A percentile compares a stretch with the other conserved stretches of the same genome.
Evolutionary conservation across 2,888 invertebrate species (phyloP).

Genomic region (Clusia tigrina): DNA sequence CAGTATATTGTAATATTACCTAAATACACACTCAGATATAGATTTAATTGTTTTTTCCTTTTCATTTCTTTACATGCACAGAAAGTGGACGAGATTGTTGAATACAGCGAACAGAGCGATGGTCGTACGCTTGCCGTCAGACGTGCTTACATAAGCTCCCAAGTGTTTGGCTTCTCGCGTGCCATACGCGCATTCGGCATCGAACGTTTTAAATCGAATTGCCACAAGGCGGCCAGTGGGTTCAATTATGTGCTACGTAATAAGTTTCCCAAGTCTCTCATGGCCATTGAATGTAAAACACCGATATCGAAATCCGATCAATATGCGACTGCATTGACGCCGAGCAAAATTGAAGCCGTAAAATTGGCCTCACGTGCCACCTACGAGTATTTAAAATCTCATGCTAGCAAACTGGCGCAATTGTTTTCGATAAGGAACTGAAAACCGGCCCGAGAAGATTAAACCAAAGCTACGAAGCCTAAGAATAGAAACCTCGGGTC

Average conservation of each 20-base stretch:
- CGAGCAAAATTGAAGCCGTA: conserved; percentile 66
- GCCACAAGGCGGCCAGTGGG: conserved; percentile 80
- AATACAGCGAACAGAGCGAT: conserved; percentile 77
- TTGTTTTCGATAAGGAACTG: conserved; percentile 63
- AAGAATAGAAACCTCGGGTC: no score
- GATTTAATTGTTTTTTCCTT: no score
- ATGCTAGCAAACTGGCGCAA: conserved; percentile 61
- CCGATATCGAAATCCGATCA: conserved; percentile 30
- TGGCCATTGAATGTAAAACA: not conserved
- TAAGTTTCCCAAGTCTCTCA: conserved; percentile 69
- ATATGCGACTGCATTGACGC: conserved; percentile 13
- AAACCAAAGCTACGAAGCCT: no score
- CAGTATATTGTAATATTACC: no score
- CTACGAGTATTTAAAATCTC: conserved; percentile 78
- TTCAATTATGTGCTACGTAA: conserved; percentile 82
- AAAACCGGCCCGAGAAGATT: no score
- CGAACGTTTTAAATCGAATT: conserved; percentile 88
- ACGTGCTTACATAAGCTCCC: conserved; percentile 89
- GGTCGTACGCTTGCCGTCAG: conserved; percentile 81
- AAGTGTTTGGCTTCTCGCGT: conserved; percentile 85
- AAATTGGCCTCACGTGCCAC: conserved; percentile 84
- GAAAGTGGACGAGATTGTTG: conserved; percentile 90
- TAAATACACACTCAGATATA: no score
- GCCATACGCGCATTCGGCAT: conserved; percentile 90
- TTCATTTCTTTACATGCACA: conserved; percentile 63